These are phyloP conservation scores for Caenorhabditis becei DNA, from an alignment of 2,888 invertebrate species.

Conservation along the genomic window DNA sequence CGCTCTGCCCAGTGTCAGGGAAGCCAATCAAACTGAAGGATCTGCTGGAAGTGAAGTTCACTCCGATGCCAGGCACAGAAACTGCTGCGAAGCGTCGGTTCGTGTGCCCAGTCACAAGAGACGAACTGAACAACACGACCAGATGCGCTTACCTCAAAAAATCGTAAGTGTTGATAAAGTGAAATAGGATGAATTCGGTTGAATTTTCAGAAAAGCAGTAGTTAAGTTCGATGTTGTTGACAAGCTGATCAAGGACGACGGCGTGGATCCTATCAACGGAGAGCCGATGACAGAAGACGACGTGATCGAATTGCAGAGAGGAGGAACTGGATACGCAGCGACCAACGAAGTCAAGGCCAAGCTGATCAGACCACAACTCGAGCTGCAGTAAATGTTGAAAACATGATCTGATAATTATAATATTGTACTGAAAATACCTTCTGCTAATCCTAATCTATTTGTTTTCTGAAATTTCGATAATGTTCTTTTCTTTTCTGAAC, in stretches of 20 bases:
- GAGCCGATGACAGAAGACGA: constrained; percentile 88
- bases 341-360: constrained; percentile 80
- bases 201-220: constrained; percentile 89
- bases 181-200: constrained; percentile 2
- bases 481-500: constrained; percentile 8
- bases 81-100: constrained; percentile 87
- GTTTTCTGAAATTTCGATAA: neutral
- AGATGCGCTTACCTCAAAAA: constrained; percentile 94
- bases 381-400: constrained; percentile 69
- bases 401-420: neutral
- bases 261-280: constrained; percentile 94
- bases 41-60: constrained; percentile 94
- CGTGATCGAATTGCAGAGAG: constrained; percentile 94
- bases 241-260: constrained; percentile 95
- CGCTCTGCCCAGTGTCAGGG: constrained; percentile 91
- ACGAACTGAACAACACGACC: constrained; percentile 93
- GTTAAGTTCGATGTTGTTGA: constrained; percentile 97
- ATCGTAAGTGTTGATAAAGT: constrained; percentile 84
- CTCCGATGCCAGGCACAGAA: constrained; percentile 90
- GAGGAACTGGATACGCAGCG: constrained; percentile 84
- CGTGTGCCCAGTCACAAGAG: constrained; percentile 97
- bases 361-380: constrained; percentile 77
- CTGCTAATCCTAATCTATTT: constrained; percentile 7
- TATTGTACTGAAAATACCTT: neutral
- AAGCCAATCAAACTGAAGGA: constrained; percentile 93